phyloP scores from a whole-genome alignment of 1,140 invertebrate species.

The Eulimnadia texana region DNA sequence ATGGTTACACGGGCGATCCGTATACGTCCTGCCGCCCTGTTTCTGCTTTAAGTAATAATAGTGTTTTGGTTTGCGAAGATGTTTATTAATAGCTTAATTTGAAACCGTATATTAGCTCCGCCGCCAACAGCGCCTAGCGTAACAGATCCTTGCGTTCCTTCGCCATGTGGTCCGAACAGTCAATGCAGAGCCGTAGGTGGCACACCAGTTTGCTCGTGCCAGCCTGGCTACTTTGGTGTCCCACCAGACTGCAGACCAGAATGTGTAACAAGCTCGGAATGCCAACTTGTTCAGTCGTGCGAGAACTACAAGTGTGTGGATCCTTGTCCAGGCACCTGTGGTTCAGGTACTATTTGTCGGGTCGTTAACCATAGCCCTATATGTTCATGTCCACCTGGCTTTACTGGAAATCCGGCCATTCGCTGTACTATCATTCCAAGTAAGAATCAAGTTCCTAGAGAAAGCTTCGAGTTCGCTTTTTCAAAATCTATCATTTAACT shows the following conservation, averaged over 20 bases:
- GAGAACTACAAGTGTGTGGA: constrained; percentile 69
- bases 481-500: too few relatives aligned
- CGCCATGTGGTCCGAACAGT: constrained; percentile 51
- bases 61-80: constrained; percentile 1
- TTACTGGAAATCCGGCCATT: constrained; percentile 62
- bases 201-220: constrained; percentile 49
- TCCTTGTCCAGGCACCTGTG: constrained; percentile 66
- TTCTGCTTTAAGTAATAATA: constrained; percentile 18
- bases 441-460: background rate
- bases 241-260: constrained; percentile 52
- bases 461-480: too few relatives aligned
- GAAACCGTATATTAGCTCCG: constrained; percentile 27
- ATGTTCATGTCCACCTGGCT: constrained; percentile 57
- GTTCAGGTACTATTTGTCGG: constrained; percentile 60
- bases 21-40: constrained; percentile 42
- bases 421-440: constrained; percentile 24
- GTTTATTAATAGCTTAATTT: too few relatives aligned
- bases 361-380: constrained; percentile 56
- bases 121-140: constrained; percentile 30
- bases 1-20: constrained; percentile 60
- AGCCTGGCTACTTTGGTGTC: constrained; percentile 42
- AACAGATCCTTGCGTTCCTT: constrained; percentile 39
- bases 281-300: constrained; percentile 57
- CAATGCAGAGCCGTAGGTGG: constrained; percentile 47
- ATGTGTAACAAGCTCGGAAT: constrained; percentile 62